phyloP scores from a whole-genome alignment of 1,140 invertebrate genomes.

The Heliconius melpomene region DNA sequence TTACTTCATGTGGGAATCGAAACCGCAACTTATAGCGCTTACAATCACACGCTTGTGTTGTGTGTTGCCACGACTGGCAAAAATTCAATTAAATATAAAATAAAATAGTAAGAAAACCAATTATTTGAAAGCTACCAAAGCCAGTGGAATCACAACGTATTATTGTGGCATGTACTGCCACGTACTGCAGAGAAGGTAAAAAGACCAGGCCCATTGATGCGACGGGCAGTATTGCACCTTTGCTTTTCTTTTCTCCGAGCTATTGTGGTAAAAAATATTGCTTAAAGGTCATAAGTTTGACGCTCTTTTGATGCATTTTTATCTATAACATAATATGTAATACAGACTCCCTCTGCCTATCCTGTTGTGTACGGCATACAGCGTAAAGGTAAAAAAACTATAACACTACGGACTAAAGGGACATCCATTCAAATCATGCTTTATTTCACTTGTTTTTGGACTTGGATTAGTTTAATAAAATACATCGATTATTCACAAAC shows the following conservation, averaged over 20 bases:
- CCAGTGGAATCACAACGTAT: background rate
- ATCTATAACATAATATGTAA: no score
- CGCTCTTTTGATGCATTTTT: background rate
- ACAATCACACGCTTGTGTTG: no score
- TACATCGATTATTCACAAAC: background rate
- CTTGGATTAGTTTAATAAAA: background rate
- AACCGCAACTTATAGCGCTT: no score
- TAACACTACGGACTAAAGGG: no score
- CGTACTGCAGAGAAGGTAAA: background rate
- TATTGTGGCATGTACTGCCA: background rate
- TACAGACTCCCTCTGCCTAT: background rate
- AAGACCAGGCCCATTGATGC: background rate
- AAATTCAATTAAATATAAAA: background rate
- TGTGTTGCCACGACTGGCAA: no score
- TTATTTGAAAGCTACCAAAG: background rate
- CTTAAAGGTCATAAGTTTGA: background rate
- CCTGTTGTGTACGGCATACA: background rate
- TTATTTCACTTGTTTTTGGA: no score
- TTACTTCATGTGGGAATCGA: no score
- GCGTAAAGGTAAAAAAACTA: background rate
- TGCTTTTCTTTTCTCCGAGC: background rate
- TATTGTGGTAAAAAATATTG: background rate
- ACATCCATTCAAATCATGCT: no score
- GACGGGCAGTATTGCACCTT: background rate
- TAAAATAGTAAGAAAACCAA: background rate